Percentiles rank a stretch among this genome's conserved stretches.
Conservation (phyloP, 2,113 vertebrate genomes). For the Phalacrocorax brasilianus region DNA sequence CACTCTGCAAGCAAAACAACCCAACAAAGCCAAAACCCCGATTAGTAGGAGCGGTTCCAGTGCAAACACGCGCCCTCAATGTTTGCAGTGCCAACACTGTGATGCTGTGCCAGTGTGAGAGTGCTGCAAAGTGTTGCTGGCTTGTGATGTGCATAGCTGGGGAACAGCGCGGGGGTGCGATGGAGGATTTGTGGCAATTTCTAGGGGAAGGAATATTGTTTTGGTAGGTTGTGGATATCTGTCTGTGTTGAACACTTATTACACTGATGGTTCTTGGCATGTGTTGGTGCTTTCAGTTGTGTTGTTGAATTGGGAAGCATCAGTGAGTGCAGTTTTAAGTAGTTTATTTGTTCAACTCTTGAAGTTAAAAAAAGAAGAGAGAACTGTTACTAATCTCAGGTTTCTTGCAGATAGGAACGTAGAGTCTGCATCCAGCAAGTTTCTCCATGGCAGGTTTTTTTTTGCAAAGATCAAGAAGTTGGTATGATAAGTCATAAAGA, state of each 20-base stretch:
- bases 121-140: background rate
- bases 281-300: background rate
- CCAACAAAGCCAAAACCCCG: background rate
- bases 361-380: background rate
- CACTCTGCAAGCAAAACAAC: conserved; percentile 1
- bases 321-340: background rate
- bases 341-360: background rate
- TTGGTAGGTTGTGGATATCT: background rate
- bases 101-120: background rate
- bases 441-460: background rate
- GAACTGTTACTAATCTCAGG: background rate
- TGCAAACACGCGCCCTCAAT: background rate
- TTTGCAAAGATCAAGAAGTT: background rate
- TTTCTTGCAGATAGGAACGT: background rate
- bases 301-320: background rate
- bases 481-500: background rate
- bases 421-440: background rate
- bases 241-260: background rate
- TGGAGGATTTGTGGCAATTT: background rate
- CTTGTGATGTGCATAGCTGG: background rate
- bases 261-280: background rate
- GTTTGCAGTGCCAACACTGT: background rate
- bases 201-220: background rate
- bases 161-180: background rate
- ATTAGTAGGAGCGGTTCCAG: background rate